phyloP scores from a whole-genome alignment of 2,797 vertebrate genomes.

The Sebastes flavidus region DNA sequence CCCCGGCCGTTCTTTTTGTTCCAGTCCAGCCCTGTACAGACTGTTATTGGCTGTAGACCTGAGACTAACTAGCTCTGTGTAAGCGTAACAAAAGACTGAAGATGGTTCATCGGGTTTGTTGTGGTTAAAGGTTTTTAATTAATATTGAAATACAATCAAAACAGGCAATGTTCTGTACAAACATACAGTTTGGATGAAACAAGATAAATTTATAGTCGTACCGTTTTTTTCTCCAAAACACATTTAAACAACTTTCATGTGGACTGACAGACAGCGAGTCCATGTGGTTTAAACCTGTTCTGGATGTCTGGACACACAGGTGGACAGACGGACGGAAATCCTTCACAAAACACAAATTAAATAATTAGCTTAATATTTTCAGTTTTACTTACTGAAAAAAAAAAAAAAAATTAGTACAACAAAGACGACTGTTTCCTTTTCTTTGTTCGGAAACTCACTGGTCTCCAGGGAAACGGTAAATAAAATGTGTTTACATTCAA shows the following conservation, averaged over 20 bases:
- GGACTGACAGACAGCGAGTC: not conserved
- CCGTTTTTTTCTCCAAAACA: not conserved
- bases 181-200: slow-evolving; percentile 5
- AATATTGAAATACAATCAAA: slow-evolving; percentile 35
- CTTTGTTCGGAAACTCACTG: not conserved
- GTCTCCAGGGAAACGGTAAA: not conserved
- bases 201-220: not conserved
- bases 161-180: slow-evolving; percentile 5
- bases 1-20: too few species aligned
- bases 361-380: not conserved
- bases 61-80: not conserved
- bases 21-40: too few species aligned
- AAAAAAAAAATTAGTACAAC: not conserved
- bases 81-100: not conserved
- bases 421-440: not conserved
- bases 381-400: not conserved
- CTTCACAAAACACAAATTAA: not conserved
- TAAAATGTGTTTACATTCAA: not conserved
- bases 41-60: not conserved
- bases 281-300: not conserved
- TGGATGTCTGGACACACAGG: too few species aligned
- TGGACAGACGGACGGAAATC: too few species aligned
- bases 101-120: not conserved
- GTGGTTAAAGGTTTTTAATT: slow-evolving; percentile 23
- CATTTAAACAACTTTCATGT: not conserved